Evolutionary conservation across 2,888 invertebrate genomes (phyloP).

Genomic region (Megalurothrips usitatus): DNA sequence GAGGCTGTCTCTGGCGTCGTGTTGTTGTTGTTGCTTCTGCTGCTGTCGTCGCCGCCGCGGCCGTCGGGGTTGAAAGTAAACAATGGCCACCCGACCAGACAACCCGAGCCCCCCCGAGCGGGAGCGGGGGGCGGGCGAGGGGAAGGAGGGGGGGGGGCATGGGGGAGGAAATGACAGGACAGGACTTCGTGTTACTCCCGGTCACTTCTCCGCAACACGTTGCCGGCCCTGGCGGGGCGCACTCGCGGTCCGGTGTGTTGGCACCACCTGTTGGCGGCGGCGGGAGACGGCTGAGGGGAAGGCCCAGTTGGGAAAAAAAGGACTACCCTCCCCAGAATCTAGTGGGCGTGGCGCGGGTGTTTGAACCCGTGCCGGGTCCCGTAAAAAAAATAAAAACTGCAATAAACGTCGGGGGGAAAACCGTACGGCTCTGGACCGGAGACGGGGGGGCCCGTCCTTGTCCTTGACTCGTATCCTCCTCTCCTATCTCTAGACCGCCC

Average conservation of each 20-base stretch:
- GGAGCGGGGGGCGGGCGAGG: slow-evolving; percentile 27
- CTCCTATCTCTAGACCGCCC: no score
- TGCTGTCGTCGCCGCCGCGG: background rate
- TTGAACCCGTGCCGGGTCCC: background rate
- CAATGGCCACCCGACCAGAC: background rate
- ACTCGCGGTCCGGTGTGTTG: no score
- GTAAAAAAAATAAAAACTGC: background rate
- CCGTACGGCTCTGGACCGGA: background rate
- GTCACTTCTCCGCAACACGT: no score
- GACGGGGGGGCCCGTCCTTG: no score
- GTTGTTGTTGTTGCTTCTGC: background rate
- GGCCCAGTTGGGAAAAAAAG: no score
- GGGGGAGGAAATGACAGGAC: background rate
- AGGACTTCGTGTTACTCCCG: no score
- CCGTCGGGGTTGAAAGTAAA: slow-evolving; percentile 13
- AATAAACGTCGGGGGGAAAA: background rate
- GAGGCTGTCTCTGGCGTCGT: no score
- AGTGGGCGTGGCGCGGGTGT: background rate
- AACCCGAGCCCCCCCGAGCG: background rate
- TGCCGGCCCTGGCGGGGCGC: no score
- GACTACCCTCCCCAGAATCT: no score
- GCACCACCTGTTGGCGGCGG: no score
- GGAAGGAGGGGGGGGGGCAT: slow-evolving; percentile 22
- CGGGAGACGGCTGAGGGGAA: no score
- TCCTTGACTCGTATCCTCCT: no score